phyloP scores from a whole-genome alignment of 2,888 invertebrate species.

The Chloroclystis v-ata region DNA sequence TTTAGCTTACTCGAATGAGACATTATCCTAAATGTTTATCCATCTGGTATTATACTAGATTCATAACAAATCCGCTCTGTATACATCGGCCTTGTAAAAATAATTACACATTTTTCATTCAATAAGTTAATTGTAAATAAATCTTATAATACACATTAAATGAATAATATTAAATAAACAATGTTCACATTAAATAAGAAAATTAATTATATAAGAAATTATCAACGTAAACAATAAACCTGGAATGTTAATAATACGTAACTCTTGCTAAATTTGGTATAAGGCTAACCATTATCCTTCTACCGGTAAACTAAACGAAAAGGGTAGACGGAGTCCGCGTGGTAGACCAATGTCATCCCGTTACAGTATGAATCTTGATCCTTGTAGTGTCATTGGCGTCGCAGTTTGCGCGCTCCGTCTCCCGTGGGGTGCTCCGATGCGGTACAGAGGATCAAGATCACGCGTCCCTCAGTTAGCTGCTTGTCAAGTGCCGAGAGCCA shows the following conservation, averaged over 20 bases:
- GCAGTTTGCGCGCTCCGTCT: slow-evolving; percentile 46
- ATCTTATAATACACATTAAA: slow-evolving; percentile 71
- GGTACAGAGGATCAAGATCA: slow-evolving; percentile 66
- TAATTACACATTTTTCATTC: slow-evolving; percentile 62
- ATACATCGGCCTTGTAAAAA: slow-evolving; percentile 69
- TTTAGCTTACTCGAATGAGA: slow-evolving; percentile 84
- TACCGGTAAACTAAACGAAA: slow-evolving; percentile 44
- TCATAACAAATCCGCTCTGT: slow-evolving; percentile 71
- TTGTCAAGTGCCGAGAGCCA: slow-evolving; percentile 85
- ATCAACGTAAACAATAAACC: slow-evolving; percentile 66
- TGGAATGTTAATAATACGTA: slow-evolving; percentile 76
- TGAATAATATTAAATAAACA: slow-evolving; percentile 69
- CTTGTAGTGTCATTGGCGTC: slow-evolving; percentile 42
- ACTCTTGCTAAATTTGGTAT: slow-evolving; percentile 73
- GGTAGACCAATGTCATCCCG: slow-evolving; percentile 30
- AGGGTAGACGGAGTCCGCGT: slow-evolving; percentile 50
- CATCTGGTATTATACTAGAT: slow-evolving; percentile 70
- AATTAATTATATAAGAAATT: slow-evolving; percentile 52
- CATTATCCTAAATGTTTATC: slow-evolving; percentile 76
- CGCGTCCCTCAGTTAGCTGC: slow-evolving; percentile 77
- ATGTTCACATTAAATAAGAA: slow-evolving; percentile 52
- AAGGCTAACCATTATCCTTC: slow-evolving; percentile 60
- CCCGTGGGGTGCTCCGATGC: slow-evolving; percentile 51
- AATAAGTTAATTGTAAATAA: slow-evolving; percentile 76
- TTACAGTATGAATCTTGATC: slow-evolving; percentile 47